Conservation (phyloP, 2,113 vertebrate genomes). For the Misgurnus mizolepis region DNA sequence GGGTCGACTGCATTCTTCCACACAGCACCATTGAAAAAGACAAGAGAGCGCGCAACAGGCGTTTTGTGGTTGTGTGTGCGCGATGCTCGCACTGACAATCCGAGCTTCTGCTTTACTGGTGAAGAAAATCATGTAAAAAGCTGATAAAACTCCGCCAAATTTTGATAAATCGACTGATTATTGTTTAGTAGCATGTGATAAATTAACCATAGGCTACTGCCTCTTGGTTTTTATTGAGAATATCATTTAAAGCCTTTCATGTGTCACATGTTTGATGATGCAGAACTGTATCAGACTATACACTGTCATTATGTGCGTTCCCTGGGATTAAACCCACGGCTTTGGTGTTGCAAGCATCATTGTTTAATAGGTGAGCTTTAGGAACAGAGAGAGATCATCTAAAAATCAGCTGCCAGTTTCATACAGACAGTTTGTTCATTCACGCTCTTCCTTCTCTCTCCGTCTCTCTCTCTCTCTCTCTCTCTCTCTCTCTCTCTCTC, state of each 20-base stretch:
- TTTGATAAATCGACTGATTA: background rate
- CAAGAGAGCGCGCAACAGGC: conserved; percentile 58
- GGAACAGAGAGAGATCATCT: background rate
- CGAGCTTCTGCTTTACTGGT: too few relatives aligned
- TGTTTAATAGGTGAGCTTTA: too few relatives aligned
- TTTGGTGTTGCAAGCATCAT: too few relatives aligned
- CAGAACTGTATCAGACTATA: background rate
- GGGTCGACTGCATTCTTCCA: conserved; percentile 69
- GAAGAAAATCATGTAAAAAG: too few relatives aligned
- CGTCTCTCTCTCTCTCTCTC: too few relatives aligned
- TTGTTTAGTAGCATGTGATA: background rate
- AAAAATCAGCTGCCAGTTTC: background rate
- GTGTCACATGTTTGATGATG: background rate
- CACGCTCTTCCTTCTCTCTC: background rate
- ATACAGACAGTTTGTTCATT: background rate
- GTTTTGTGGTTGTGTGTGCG: conserved; percentile 27
- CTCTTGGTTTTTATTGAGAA: background rate
- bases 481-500: too few relatives aligned
- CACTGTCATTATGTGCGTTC: too few relatives aligned
- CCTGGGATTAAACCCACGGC: too few relatives aligned
- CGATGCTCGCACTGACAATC: too few relatives aligned
- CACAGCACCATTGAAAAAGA: conserved; percentile 61
- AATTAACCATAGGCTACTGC: background rate
- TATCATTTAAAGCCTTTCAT: background rate
- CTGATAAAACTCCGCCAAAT: background rate